These are phyloP conservation scores for Enhydra lutris DNA, from an alignment of 2,113 vertebrate genomes.

Conservation along the genomic window DNA sequence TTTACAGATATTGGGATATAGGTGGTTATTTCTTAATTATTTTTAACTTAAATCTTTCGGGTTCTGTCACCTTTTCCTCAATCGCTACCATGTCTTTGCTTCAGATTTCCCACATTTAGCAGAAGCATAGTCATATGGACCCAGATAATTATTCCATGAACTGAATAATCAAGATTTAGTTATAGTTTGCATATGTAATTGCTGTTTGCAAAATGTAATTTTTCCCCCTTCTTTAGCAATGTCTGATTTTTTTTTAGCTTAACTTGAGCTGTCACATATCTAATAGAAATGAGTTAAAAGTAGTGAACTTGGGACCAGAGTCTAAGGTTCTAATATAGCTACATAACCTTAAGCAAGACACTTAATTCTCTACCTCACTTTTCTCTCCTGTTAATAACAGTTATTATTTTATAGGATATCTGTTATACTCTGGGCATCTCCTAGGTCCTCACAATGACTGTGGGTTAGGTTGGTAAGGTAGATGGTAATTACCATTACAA, in stretches of 20 bases:
- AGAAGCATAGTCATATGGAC: not conserved
- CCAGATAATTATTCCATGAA: not conserved
- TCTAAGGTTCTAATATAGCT: not conserved
- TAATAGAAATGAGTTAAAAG: not conserved
- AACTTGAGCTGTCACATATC: not conserved
- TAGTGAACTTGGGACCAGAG: not conserved
- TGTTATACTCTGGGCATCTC: not conserved
- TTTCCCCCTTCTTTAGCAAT: not conserved
- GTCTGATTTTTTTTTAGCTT: not conserved
- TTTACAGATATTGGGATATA: not conserved
- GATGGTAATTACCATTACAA: not conserved
- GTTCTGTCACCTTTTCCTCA: not conserved
- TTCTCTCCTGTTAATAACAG: not conserved
- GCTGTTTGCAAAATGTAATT: not conserved
- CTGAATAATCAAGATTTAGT: not conserved
- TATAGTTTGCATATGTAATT: not conserved
- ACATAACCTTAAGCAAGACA: not conserved
- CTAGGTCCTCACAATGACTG: not conserved
- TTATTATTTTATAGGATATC: not conserved
- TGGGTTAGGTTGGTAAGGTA: not conserved
- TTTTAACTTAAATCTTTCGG: not conserved
- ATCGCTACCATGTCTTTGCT: not conserved
- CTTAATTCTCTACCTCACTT: not conserved
- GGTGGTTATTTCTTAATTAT: slow-evolving; percentile 22
- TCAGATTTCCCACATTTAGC: not conserved